phyloP scores from a whole-genome alignment of 2,888 invertebrate genomes.

The Clanis bilineata region DNA sequence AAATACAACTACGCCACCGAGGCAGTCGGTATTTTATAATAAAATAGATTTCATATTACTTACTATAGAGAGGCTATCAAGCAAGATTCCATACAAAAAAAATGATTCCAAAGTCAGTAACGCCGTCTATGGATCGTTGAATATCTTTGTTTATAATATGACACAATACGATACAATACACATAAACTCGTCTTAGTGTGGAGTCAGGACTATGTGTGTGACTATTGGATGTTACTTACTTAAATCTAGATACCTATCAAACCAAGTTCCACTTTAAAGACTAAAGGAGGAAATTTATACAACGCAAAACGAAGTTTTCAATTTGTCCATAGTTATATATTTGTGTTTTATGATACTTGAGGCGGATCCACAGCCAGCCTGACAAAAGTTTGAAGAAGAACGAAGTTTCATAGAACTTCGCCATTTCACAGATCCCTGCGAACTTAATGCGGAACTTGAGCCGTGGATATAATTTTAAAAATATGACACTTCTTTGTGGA shows the following conservation, averaged over 20 bases:
- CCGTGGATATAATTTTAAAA: slow-evolving; percentile 47
- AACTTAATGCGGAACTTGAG: slow-evolving; percentile 42
- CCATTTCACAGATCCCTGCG: slow-evolving; percentile 39
- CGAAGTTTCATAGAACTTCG: slow-evolving; percentile 49
- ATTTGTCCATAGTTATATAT: slow-evolving; percentile 16
- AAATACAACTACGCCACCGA: too few relatives aligned
- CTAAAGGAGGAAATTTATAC: neutral
- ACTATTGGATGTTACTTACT: too few relatives aligned
- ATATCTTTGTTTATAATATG: too few relatives aligned
- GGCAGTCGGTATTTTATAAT: too few relatives aligned
- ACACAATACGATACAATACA: too few relatives aligned
- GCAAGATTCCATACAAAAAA: too few relatives aligned
- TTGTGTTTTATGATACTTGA: slow-evolving; percentile 36
- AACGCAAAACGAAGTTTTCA: neutral
- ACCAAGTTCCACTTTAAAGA: neutral
- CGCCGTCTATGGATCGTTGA: too few relatives aligned
- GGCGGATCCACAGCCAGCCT: slow-evolving; percentile 34
- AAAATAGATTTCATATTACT: too few relatives aligned
- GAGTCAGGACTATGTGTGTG: too few relatives aligned
- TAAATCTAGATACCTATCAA: neutral
- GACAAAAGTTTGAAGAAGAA: slow-evolving; percentile 40
- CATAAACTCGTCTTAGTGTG: too few relatives aligned
- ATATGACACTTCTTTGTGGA: slow-evolving; percentile 24
- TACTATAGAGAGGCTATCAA: too few relatives aligned
- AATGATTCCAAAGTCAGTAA: too few relatives aligned